Evolutionary conservation across 2,888 invertebrate species (phyloP).

Genomic region (Hylaea fasciaria): DNA sequence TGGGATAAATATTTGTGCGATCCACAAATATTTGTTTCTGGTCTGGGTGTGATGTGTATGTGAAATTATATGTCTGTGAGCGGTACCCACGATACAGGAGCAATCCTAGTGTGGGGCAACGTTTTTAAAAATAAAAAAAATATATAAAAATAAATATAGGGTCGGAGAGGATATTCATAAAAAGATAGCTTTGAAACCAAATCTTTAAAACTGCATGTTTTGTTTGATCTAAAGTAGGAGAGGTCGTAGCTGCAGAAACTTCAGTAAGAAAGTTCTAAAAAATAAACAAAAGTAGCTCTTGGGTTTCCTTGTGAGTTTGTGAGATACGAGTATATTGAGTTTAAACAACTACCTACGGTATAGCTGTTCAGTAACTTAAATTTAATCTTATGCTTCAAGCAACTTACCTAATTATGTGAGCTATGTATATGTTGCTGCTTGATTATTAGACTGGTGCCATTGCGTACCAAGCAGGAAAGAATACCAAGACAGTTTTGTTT

Average conservation of each 20-base stretch:
- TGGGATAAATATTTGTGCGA: too few species aligned
- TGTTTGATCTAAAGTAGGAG: conserved; percentile 1
- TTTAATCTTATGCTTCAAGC: not conserved
- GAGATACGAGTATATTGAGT: too few species aligned
- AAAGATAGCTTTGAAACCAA: not conserved
- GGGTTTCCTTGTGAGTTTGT: too few species aligned
- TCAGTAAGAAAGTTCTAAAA: not conserved
- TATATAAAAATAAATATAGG: too few species aligned
- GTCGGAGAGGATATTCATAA: not conserved
- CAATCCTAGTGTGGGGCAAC: too few species aligned
- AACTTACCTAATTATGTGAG: not conserved
- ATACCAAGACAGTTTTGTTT: conserved; percentile 11
- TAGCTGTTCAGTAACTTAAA: not conserved
- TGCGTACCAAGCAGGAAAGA: conserved; percentile 14
- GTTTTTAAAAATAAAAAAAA: too few species aligned
- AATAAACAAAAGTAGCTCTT: too few species aligned
- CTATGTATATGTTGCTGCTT: not conserved
- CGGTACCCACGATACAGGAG: too few species aligned
- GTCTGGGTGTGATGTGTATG: too few species aligned
- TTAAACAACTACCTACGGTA: too few species aligned
- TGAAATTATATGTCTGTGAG: too few species aligned
- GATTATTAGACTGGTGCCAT: conserved; percentile 3
- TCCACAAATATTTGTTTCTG: too few species aligned
- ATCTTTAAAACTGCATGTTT: conserved; percentile 8
- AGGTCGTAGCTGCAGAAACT: conserved; percentile 2